Conservation (phyloP, 2,888 invertebrate species). For the Synanthedon myopaeformis region DNA sequence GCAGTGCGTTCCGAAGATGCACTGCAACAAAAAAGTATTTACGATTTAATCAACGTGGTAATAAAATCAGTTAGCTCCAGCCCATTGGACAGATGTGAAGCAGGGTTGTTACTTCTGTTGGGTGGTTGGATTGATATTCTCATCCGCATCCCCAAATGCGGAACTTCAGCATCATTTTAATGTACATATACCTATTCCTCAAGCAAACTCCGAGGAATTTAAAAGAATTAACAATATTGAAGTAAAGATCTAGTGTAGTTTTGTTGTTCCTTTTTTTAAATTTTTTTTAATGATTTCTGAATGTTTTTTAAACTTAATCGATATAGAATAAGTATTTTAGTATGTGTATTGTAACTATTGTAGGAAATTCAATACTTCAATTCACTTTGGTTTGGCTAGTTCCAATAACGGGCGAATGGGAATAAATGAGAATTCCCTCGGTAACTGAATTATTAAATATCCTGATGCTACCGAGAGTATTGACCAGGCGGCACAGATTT, state of each 20-base stretch:
- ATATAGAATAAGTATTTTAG: too few species aligned
- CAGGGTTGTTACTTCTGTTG: neutral
- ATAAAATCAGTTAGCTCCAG: neutral
- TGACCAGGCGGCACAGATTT: neutral
- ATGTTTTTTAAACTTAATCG: too few species aligned
- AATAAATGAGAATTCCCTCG: neutral
- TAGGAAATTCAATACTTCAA: neutral
- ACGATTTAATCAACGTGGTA: neutral
- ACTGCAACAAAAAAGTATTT: conserved; percentile 39
- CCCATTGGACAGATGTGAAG: neutral
- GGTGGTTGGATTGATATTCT: too few species aligned
- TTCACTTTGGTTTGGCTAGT: neutral
- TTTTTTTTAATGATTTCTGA: too few species aligned
- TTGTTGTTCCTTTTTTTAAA: too few species aligned
- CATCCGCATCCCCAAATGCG: too few species aligned
- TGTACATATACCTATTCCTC: too few species aligned
- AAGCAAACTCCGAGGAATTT: too few species aligned
- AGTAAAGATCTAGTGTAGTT: too few species aligned
- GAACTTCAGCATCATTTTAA: too few species aligned
- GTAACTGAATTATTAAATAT: conserved; percentile 1
- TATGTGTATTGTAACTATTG: too few species aligned
- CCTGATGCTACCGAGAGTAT: neutral
- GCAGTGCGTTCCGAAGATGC: conserved; percentile 66
- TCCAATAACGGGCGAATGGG: neutral
- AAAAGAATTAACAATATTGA: too few species aligned